Evolutionary conservation across 37 sponge, comb jelly and placozoan species (phyloP).

Genomic region (Beroe ovata): DNA sequence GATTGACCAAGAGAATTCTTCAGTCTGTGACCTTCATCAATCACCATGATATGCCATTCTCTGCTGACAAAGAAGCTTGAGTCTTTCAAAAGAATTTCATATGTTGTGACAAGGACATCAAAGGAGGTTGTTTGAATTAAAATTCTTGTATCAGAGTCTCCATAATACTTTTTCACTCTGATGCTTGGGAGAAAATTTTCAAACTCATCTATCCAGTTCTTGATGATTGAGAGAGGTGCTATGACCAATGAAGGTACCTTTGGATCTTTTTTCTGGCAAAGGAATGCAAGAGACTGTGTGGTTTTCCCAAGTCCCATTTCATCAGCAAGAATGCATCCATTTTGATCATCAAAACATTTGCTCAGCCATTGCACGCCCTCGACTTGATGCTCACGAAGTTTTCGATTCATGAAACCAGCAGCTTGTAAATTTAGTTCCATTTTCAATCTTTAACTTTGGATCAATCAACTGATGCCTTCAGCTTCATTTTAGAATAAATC

Average conservation of each 20-base stretch:
- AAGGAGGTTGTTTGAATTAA: background rate
- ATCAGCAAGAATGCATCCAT: conserved; percentile 42
- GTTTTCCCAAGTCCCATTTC: conserved; percentile 47
- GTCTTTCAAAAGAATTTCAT: conserved; percentile 20
- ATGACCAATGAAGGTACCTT: background rate
- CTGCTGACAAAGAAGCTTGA: background rate
- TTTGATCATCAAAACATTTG: background rate
- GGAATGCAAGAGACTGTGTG: conserved; percentile 38
- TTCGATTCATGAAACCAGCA: conserved; percentile 5
- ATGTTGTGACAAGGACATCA: background rate
- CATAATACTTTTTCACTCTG: background rate
- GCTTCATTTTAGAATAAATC: no score
- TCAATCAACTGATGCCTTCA: no score
- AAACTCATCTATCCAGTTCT: conserved; percentile 3
- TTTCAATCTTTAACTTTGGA: no score
- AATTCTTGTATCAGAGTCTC: background rate
- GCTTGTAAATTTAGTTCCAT: background rate
- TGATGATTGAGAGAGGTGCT: conserved; percentile 10
- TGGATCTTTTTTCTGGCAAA: background rate
- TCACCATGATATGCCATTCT: background rate
- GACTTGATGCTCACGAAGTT: background rate
- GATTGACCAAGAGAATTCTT: conserved; percentile 12
- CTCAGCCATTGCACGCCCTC: background rate
- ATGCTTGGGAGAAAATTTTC: background rate
- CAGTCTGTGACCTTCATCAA: conserved; percentile 30